These are phyloP conservation scores for Bos indicus DNA, from an alignment of 2,113 vertebrate species.

Conservation along the genomic window DNA sequence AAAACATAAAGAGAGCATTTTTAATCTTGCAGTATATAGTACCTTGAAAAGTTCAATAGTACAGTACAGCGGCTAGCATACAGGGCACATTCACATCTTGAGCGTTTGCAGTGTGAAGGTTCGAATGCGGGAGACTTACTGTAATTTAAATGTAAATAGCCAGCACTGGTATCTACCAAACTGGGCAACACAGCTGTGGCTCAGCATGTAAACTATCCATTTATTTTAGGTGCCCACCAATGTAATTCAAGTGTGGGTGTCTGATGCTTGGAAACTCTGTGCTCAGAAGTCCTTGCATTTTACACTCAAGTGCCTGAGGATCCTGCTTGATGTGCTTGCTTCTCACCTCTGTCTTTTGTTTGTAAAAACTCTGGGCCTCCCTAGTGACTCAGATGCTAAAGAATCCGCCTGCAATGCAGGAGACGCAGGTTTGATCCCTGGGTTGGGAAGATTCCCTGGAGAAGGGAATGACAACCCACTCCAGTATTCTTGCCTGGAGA, in stretches of 20 bases:
- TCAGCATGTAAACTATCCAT: background rate
- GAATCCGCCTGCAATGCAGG: background rate
- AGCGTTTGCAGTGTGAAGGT: background rate
- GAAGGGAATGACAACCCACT: background rate
- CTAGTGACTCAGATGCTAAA: background rate
- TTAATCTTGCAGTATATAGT: background rate
- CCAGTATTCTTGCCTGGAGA: background rate
- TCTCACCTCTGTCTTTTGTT: background rate
- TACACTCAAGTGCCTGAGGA: background rate
- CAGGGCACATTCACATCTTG: background rate
- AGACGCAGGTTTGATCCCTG: background rate
- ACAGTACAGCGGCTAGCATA: background rate
- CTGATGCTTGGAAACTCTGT: background rate
- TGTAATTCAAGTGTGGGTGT: background rate
- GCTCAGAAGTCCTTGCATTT: background rate
- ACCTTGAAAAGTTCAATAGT: background rate
- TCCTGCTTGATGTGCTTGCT: background rate
- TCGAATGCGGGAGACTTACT: background rate
- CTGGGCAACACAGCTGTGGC: background rate
- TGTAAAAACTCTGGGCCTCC: slow-evolving; percentile 19
- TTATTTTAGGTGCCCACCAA: background rate
- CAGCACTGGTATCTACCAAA: background rate
- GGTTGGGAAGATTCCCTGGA: background rate
- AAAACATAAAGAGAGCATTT: background rate
- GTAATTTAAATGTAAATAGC: background rate